A percentile compares a stretch with the other conserved stretches of the same genome.
Evolutionary conservation across 2,113 vertebrate genomes (phyloP).

Genomic region (Coturnix japonica): DNA sequence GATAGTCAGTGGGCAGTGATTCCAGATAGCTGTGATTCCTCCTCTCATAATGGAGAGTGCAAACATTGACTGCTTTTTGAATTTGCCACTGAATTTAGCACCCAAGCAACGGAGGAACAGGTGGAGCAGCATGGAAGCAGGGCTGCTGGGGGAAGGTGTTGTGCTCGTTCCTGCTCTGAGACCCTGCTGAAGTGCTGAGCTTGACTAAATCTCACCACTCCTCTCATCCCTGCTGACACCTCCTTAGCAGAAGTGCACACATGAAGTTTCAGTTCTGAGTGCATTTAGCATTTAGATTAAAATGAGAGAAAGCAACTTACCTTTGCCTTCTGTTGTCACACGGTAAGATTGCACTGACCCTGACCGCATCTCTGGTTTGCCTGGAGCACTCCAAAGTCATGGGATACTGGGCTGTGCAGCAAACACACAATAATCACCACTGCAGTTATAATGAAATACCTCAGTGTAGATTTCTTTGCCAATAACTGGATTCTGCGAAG

Average conservation of each 20-base stretch:
- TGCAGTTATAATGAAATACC: background rate
- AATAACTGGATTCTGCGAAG: background rate
- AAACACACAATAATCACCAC: background rate
- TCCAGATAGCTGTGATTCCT: background rate
- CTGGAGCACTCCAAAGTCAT: background rate
- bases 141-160: background rate
- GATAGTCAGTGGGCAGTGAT: background rate
- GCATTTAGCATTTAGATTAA: constrained; percentile 61
- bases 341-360: constrained; percentile 26
- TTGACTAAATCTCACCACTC: background rate
- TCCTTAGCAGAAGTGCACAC: background rate
- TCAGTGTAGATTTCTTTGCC: background rate
- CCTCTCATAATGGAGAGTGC: background rate
- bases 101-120: background rate
- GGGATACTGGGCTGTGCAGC: background rate
- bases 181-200: background rate
- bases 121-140: background rate
- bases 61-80: background rate
- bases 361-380: constrained; percentile 25
- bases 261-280: constrained; percentile 9
- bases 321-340: constrained; percentile 11
- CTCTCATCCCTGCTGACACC: background rate
- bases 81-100: background rate
- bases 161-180: background rate
- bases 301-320: constrained; percentile 38